Conservation (phyloP, 1,140 invertebrate species). For the Zaprionus vittiger region DNA sequence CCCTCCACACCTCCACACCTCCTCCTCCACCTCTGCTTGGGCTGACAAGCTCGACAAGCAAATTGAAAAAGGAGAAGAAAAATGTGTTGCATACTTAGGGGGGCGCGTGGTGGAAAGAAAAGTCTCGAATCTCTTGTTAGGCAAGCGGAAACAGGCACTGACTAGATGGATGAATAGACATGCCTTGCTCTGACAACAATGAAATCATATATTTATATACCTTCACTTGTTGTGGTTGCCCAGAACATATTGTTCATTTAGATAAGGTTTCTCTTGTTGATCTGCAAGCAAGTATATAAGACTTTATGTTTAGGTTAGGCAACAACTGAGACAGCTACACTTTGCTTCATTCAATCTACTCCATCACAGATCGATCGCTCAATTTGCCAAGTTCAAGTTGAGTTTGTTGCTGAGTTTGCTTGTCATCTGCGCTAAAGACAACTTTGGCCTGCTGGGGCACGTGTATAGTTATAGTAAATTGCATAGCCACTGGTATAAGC, state of each 20-base stretch:
- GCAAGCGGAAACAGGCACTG: background rate
- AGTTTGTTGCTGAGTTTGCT: slow-evolving; percentile 3
- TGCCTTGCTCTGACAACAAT: background rate
- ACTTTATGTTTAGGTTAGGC: background rate
- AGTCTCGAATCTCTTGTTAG: background rate
- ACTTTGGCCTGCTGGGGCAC: slow-evolving; percentile 11
- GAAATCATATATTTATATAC: slow-evolving; percentile 3
- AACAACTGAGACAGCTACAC: no score
- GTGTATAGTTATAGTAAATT: slow-evolving; percentile 32
- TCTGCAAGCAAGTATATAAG: background rate
- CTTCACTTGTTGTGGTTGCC: background rate
- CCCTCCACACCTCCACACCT: background rate
- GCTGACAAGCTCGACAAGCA: slow-evolving; percentile 14
- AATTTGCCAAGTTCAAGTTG: slow-evolving; percentile 7
- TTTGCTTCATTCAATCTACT: background rate
- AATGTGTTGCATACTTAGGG: slow-evolving; percentile 42
- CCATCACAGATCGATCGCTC: background rate
- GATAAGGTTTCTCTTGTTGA: background rate
- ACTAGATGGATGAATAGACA: background rate
- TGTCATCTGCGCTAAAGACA: slow-evolving; percentile 1
- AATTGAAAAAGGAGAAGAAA: slow-evolving; percentile 43
- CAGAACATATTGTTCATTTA: background rate
- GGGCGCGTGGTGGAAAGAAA: slow-evolving; percentile 19
- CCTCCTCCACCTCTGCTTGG: background rate
- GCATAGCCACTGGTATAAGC: slow-evolving; percentile 29